Evolutionary conservation across 1,140 invertebrate genomes (phyloP), one percentile per base, ranked within the genome.

Genomic region (Caenorhabditis tropicalis): DNA sequence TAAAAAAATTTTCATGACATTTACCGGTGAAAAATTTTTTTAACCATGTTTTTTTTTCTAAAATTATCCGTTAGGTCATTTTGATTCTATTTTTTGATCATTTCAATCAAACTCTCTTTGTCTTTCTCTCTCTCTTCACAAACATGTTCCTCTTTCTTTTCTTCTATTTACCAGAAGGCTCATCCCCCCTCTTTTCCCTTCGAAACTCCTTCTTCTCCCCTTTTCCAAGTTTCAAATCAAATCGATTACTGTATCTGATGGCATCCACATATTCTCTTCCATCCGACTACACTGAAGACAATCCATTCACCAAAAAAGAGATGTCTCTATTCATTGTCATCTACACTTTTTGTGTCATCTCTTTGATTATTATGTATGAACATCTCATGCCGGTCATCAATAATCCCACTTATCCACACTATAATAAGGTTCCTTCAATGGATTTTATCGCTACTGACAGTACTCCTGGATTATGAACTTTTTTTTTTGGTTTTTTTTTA

Each of bases 381-480:
- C 36, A 43, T 15, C 33, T 74, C 10, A 74, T 74, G 65, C 65
- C 65, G 19, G 65, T 74, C 0, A 74, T 74, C n/a, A 43, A 74
- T 24, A 74, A 74, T 43, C 65, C 65, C 6, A 74, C 65, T 10
- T 74, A 74, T 74, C 65, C 65, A 24, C 36, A 74, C 43, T 74
- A 74, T 24, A 74, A 74, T 46, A 74, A 74, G 24, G 65, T 74
- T 1, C 65, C 65, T 2, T 74, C 65, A 4, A 24, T 43, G 9
- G 65, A 74, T 33, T 74, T 74, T 43, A 21, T 74, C 3, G 9
- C 21, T 56, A 19, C 21, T 10, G 24, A 24, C 9, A 56, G 9
- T 10, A 56, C 36, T 12, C 65, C 36, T 12, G 65, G 65, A 43
- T 74, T 74, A 12, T 74, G 12, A 24, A 43, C 15, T 27, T 24